Conservation (phyloP, 2,797 vertebrate species). For the Scolopax bukidnonensis region DNA sequence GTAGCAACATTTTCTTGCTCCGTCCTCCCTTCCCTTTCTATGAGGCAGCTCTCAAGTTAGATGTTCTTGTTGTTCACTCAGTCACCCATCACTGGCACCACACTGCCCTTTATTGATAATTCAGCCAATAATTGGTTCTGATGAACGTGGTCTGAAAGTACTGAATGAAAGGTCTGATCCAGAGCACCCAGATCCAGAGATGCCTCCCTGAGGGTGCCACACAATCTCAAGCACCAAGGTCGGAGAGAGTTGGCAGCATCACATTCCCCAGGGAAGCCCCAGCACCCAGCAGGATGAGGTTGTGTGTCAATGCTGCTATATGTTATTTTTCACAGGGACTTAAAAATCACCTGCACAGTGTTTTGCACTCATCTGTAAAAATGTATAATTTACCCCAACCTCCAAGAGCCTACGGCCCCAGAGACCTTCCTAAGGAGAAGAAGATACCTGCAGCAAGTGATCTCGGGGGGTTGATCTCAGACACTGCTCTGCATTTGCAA, state of each 20-base stretch:
- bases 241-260: background rate
- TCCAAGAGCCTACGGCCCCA: fast-evolving
- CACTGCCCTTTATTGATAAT: background rate
- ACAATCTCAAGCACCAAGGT: background rate
- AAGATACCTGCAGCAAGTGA: fast-evolving
- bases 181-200: background rate
- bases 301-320: background rate
- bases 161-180: background rate
- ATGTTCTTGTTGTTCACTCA: background rate
- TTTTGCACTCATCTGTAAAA: background rate
- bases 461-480: background rate
- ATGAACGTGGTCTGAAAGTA: fast-evolving
- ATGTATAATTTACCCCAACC: fast-evolving
- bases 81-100: background rate
- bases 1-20: background rate
- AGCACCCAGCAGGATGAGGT: background rate
- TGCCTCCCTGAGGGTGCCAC: background rate
- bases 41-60: background rate
- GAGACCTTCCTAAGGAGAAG: background rate
- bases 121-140: background rate
- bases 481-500: background rate
- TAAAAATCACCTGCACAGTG: background rate
- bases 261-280: fast-evolving
- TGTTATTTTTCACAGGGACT: background rate
- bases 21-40: background rate